These are phyloP conservation scores for Spatulosminthurus flaviceps DNA, from an alignment of 2,888 invertebrate species.

Conservation along the genomic window DNA sequence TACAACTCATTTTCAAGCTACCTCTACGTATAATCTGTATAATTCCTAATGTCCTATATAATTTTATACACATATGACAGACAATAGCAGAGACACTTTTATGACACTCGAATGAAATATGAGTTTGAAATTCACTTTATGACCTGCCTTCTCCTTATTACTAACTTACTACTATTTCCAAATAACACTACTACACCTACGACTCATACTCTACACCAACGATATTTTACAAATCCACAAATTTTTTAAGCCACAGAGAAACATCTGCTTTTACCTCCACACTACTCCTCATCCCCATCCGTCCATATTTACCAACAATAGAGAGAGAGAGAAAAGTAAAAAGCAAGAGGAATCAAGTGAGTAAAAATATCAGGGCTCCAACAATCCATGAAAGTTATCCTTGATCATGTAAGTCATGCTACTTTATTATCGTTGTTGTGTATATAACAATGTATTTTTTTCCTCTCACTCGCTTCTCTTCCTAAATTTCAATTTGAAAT, in stretches of 20 bases:
- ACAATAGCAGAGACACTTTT: conserved; percentile 48
- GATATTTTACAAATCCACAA: neutral
- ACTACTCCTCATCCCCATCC: neutral
- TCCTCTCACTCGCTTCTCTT: conserved; percentile 18
- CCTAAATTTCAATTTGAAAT: neutral
- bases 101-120: conserved; percentile 46
- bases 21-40: neutral
- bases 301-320: neutral
- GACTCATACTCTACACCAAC: conserved; percentile 1
- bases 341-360: neutral
- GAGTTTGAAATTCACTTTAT: conserved; percentile 42
- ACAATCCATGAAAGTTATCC: neutral
- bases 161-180: neutral
- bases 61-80: no score
- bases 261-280: neutral
- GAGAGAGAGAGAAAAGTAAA: neutral
- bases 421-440: neutral
- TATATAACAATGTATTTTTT: neutral
- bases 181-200: neutral
- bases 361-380: neutral
- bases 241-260: neutral
- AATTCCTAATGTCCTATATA: neutral
- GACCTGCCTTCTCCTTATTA: conserved; percentile 48
- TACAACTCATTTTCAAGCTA: neutral
- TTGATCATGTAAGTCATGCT: neutral